Evolutionary conservation across 2,888 invertebrate species (phyloP), one percentile per base, ranked within the genome.

Genomic region (Ectemnius lituratus): DNA sequence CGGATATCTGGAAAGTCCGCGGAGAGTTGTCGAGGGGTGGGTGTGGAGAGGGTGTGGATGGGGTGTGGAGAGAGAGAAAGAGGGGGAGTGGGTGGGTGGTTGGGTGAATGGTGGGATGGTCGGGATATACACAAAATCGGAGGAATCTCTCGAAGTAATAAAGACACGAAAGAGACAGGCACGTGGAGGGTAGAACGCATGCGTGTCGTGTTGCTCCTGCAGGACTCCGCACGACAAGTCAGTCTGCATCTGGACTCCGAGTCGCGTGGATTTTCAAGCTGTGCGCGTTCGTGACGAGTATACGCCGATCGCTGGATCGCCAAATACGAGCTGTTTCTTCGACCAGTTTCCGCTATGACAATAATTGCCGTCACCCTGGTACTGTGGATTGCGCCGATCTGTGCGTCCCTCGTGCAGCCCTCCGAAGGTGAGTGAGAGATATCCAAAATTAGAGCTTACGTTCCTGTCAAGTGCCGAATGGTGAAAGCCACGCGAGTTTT

Each of bases 201-300:
- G 89, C 89, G 89, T 87, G 84, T 78, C 82, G 84, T 87, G 88
- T 88, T 88, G 86, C 87, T 88, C 88, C 87, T 88, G 84, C 84
- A 84, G 86, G 85, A 84, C 80, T 80, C 80, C 70, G 75, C 77
- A 81, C 82, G 79, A 76, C 75, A 78, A 85, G 87, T 81, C 89
- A 89, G 89, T 89, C 88, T 87, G 87, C 84, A 87, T 84, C 84
- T 85, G 85, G 84, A 88, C 88, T 85, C 84, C 86, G 88, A 83
- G 80, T 86, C 86, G 87, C 82, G 85, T 84, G 71, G 81, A 68
- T 80, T 85, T 85, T 85, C 68, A 16, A 52, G 52, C 52, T 52
- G 52, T 52, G 52, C 16, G 76, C 59, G 84, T 77, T 71, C 76
- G 82, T 69, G 82, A 52, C 74, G 70, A 72, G 84, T 82, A 70